These are phyloP conservation scores for Eulemur coronatus DNA, from an alignment of 2,797 vertebrate species.

Conservation along the genomic window DNA sequence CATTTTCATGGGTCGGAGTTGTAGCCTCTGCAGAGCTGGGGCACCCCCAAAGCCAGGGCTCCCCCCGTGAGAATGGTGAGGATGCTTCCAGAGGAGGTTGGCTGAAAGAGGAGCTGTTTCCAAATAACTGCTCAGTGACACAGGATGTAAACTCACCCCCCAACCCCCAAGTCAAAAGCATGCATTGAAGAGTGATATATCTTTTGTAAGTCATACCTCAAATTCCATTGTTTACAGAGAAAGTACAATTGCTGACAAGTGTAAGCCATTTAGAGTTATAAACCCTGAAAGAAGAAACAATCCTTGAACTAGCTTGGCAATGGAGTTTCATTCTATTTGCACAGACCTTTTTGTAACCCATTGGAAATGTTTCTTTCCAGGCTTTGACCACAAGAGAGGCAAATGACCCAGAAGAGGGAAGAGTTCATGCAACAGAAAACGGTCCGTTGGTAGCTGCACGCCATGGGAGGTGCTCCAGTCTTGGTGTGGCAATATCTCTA, in stretches of 20 bases:
- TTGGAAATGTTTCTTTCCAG: not conserved
- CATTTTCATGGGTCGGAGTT: not conserved
- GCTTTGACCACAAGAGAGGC: not conserved
- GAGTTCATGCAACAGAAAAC: not conserved
- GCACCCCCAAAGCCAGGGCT: not conserved
- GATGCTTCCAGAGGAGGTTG: not conserved
- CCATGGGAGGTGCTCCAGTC: not conserved
- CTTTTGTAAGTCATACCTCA: not conserved
- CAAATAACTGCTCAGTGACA: not conserved
- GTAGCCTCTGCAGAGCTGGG: not conserved
- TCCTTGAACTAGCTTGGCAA: not conserved
- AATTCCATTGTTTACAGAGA: slow-evolving; percentile 47
- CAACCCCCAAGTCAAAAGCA: not conserved
- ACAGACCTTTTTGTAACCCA: not conserved
- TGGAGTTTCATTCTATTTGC: not conserved
- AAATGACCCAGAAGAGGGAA: not conserved
- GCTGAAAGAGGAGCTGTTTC: not conserved
- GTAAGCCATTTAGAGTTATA: slow-evolving; percentile 10
- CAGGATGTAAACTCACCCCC: not conserved
- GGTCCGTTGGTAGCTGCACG: fast-evolving
- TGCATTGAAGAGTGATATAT: not conserved
- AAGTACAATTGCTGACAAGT: slow-evolving; percentile 47
- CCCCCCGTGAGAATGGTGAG: not conserved
- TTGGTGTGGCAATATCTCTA: too few relatives aligned
- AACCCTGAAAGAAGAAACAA: not conserved